These are phyloP conservation scores for Trinectes maculatus DNA, from an alignment of 2,113 vertebrate species.

Conservation along the genomic window DNA sequence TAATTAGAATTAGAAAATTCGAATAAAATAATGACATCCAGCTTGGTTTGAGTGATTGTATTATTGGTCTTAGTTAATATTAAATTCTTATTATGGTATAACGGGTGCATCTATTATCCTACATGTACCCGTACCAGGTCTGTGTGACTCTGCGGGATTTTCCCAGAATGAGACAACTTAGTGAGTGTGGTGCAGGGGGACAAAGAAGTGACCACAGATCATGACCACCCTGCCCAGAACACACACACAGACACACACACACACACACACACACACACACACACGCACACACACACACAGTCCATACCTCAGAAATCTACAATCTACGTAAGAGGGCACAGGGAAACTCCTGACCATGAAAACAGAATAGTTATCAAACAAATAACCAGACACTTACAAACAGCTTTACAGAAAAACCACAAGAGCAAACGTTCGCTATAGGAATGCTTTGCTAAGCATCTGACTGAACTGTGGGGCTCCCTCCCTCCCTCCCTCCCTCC, in stretches of 20 bases:
- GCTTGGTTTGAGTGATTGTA: neutral
- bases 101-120: neutral
- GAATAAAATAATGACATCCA: neutral
- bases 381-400: slow-evolving; percentile 50
- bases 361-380: slow-evolving; percentile 61
- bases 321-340: slow-evolving; percentile 39
- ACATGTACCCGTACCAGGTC: neutral
- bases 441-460: slow-evolving; percentile 41
- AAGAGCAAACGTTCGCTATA: slow-evolving; percentile 27
- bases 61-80: neutral
- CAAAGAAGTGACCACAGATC: slow-evolving; percentile 35
- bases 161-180: slow-evolving; percentile 40
- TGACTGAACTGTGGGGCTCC: slow-evolving; percentile 18
- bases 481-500: neutral
- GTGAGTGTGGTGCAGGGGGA: slow-evolving; percentile 30
- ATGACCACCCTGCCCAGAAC: slow-evolving; percentile 41
- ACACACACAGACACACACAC: slow-evolving; percentile 26
- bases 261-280: slow-evolving; percentile 29
- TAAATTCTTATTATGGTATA: neutral
- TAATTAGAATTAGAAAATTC: no score
- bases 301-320: slow-evolving; percentile 12
- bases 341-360: slow-evolving; percentile 72
- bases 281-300: slow-evolving; percentile 5
- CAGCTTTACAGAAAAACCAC: slow-evolving; percentile 39
- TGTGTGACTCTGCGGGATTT: slow-evolving; percentile 55